Evolutionary conservation across 2,888 invertebrate species (phyloP).

Genomic region (Callyntrura guangdongensis): DNA sequence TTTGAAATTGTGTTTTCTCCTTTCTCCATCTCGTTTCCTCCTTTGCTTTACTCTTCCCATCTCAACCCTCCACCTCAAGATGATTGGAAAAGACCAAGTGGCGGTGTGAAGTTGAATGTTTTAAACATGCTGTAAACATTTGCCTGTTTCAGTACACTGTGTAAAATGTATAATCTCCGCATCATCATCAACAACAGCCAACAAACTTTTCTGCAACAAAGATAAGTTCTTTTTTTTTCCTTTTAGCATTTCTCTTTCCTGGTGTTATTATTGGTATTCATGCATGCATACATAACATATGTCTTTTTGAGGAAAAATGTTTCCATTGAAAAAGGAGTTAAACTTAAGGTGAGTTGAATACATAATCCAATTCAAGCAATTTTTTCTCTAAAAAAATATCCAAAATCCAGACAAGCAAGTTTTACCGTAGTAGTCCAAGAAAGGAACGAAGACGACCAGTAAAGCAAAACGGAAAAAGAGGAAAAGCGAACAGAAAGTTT

Average conservation of each 20-base stretch:
- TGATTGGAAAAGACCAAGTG: slow-evolving; percentile 72
- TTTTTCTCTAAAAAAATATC: not conserved
- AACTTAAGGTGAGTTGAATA: slow-evolving; percentile 32
- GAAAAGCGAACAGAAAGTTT: slow-evolving; percentile 53
- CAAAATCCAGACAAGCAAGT: not conserved
- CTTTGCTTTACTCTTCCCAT: not conserved
- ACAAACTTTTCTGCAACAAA: slow-evolving; percentile 21
- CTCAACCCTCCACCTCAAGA: slow-evolving; percentile 55
- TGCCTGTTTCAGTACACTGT: not conserved
- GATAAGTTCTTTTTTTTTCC: not conserved
- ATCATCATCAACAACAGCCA: not conserved
- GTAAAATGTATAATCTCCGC: not conserved
- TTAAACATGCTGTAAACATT: not conserved
- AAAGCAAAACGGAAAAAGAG: slow-evolving; percentile 27
- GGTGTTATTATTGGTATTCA: slow-evolving; percentile 56
- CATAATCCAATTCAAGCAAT: not conserved
- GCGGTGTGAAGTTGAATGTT: not conserved
- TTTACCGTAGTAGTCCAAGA: not conserved
- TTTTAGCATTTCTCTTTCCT: slow-evolving; percentile 10
- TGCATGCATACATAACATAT: slow-evolving; percentile 57
- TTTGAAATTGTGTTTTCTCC: slow-evolving; percentile 14
- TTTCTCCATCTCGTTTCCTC: not conserved
- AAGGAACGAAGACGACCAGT: slow-evolving; percentile 20
- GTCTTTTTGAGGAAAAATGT: slow-evolving; percentile 28
- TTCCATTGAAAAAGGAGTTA: slow-evolving; percentile 34